Evolutionary conservation across 2,888 invertebrate genomes (phyloP), one percentile per base, ranked within the genome.

Genomic region (Andrena camellia): DNA sequence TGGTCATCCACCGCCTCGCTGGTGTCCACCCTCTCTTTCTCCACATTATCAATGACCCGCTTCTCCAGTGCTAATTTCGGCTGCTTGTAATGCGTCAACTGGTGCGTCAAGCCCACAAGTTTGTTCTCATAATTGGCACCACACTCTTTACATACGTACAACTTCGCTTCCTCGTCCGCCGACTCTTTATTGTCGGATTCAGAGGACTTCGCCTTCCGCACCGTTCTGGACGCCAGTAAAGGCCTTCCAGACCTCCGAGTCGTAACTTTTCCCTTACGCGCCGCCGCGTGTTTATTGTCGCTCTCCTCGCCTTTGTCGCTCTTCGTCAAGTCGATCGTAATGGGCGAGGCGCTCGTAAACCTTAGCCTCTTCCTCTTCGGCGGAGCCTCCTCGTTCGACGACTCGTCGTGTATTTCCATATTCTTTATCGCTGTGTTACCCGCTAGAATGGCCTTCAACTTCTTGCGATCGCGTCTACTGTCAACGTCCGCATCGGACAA

Each of bases 41-140:
- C 4, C n/a, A 17, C 35, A n/a, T 2, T 42, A 2, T 62, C 20
- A 70, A 88, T 7, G 0, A 17, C 23, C 13, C 92, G 63, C 70
- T 90, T 91, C 13, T 90, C 35, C 17, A 93, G 79, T 64, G 91
- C 89, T 5, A 94, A 77, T 70, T 88, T 80, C 5, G 90, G 88
- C 31, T 90, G 90, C 59, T 92, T 93, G 42, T 87, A 90, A 66
- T 94, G 94, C 0, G 90, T 88, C 17, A 94, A 66, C 71, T 91
- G 90, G 57, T 94, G 94, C 10, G 88, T 83, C 52, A 90, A 82
- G 20, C 90, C 89, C 13, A 85, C 69, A 0, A 92, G 78, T 77
- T 89, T 92, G 42, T 81, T 93, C 31, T 90, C 88, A 60, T 86
- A 93, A 52, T 79, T 83, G 20, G 85, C 81, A 13, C 75, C 83